A percentile compares a stretch with the other conserved stretches of the same genome.
Evolutionary conservation across 2,797 vertebrate genomes (phyloP).

Genomic region (Etheostoma perlongum): DNA sequence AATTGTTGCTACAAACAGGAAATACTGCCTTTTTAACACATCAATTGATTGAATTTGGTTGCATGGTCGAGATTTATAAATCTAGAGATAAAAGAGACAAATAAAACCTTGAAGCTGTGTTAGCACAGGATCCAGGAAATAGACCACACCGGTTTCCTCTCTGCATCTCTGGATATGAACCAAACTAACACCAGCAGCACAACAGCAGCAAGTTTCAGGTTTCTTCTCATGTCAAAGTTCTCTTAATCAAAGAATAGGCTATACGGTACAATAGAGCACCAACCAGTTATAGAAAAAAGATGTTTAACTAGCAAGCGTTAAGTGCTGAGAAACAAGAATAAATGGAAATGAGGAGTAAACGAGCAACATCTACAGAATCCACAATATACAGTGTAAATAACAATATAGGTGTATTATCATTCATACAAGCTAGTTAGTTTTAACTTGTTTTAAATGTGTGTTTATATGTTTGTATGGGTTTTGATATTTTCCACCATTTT

Average conservation of each 20-base stretch:
- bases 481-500: not conserved
- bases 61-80: not conserved
- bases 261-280: not conserved
- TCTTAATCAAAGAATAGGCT: not conserved
- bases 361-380: not conserved
- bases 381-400: not conserved
- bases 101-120: slow-evolving; percentile 23
- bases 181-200: slow-evolving; percentile 5
- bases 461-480: too few species aligned
- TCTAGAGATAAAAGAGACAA: slow-evolving; percentile 82
- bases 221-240: slow-evolving; percentile 5
- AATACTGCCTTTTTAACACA: not conserved
- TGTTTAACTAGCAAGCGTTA: not conserved
- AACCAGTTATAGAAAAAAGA: not conserved
- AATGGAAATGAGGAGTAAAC: not conserved
- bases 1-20: not conserved
- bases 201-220: not conserved
- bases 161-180: slow-evolving; percentile 19
- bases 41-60: not conserved
- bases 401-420: not conserved
- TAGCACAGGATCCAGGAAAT: slow-evolving; percentile 68
- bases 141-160: slow-evolving; percentile 64
- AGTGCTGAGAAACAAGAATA: not conserved
- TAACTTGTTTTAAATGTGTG: not conserved
- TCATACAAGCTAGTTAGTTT: not conserved